Evolutionary conservation across 1,140 invertebrate genomes (phyloP), one percentile per base, ranked within the genome.

Genomic region (Sarcophaga bullata): DNA sequence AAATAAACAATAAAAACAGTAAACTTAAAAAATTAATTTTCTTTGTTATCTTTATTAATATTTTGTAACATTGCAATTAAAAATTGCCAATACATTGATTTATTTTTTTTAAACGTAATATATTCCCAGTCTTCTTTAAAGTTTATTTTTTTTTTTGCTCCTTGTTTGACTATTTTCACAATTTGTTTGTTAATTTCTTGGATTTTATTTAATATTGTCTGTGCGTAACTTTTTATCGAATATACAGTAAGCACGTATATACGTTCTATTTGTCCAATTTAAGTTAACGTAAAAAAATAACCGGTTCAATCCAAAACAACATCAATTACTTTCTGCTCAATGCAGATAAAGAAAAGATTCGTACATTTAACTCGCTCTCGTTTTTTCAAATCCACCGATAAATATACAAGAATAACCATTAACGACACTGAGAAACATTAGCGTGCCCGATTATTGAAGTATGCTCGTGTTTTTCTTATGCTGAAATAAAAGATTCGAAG

Each of bases 211-310:
- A 50, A n/a, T 11, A 37, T 81, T 72, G 37, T 81, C 80, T 72
- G 37, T 81, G 80, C 47, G 80, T 81, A 47, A 81, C 62, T 19
- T 15, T 81, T 81, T 72, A 10, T 78, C 50, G 17, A 49, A 72
- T 37, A 2, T 37, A 68, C 19, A 48, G 15, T 78, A 78, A n/a
- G 48, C 25, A 50, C 50, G 75, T 78, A 78, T 78, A 78, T 78
- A n/a, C n/a, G n/a, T 78, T 48, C 75, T 78, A 78, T 49, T n/a
- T 58, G 47, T 81, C 62, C 62, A 81, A 68, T 81, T 81, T 62
- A 62, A 81, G 80, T 48, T 37, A 37, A 37, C 25, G 25, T 37
- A 37, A 81, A 81, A 72, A 25, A 47, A 68, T 17, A 49, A n/a
- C n/a, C n/a, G n/a, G n/a, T n/a, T n/a, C n/a, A n/a, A n/a, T n/a